Evolutionary conservation across 1,140 invertebrate species (phyloP).

Genomic region (Trichonephila clavata): DNA sequence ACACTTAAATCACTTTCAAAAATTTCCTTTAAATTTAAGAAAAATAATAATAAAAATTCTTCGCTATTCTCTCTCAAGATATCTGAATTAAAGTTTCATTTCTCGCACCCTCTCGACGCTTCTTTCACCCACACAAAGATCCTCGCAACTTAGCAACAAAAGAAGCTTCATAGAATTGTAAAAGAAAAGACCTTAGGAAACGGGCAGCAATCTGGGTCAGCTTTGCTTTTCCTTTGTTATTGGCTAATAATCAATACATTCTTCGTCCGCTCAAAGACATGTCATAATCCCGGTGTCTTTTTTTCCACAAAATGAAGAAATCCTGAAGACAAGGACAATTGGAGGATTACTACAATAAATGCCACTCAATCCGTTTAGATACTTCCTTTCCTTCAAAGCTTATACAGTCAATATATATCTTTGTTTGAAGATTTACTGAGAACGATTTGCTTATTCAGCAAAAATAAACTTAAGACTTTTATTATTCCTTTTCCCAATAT

Average conservation of each 20-base stretch:
- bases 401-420: conserved; percentile 14
- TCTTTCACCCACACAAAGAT: conserved; percentile 17
- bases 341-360: conserved; percentile 72
- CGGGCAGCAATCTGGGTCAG: conserved; percentile 67
- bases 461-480: neutral
- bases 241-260: conserved; percentile 73
- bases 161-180: conserved; percentile 22
- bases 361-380: conserved; percentile 60
- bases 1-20: conserved; percentile 12
- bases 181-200: conserved; percentile 59
- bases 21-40: conserved; percentile 27
- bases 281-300: conserved; percentile 67
- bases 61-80: conserved; percentile 17
- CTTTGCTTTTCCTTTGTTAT: conserved; percentile 66
- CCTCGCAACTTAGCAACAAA: conserved; percentile 60
- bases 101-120: conserved; percentile 5
- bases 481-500: neutral
- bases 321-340: conserved; percentile 58
- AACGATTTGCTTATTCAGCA: neutral
- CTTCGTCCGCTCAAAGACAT: conserved; percentile 58
- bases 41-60: conserved; percentile 3
- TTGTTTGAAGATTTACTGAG: neutral
- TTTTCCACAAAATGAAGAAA: conserved; percentile 57
- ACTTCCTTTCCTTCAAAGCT: conserved; percentile 42
- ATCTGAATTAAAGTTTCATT: conserved; percentile 56